Conservation (phyloP, 2,113 vertebrate genomes). For the Macquaria ambigua region DNA sequence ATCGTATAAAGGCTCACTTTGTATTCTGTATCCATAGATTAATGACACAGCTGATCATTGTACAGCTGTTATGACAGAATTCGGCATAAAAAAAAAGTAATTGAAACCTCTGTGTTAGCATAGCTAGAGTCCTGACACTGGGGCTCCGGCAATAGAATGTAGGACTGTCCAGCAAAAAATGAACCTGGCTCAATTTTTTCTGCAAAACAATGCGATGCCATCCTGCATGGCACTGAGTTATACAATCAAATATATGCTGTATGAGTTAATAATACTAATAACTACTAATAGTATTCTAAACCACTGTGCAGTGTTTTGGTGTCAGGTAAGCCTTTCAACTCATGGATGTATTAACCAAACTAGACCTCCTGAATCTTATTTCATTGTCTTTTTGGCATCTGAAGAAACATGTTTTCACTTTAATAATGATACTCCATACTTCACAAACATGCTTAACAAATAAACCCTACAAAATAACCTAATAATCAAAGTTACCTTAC, state of each 20-base stretch:
- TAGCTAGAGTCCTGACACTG: too few relatives aligned
- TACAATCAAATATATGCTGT: neutral
- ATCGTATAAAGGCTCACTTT: neutral
- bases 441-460: too few relatives aligned
- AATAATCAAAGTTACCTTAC: neutral
- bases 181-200: too few relatives aligned
- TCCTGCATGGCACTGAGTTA: neutral
- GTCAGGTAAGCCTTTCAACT: neutral
- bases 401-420: neutral
- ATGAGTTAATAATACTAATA: too few relatives aligned
- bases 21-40: neutral
- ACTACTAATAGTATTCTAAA: conserved; percentile 8
- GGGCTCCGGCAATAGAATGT: neutral
- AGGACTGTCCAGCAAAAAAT: neutral
- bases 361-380: neutral
- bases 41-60: neutral
- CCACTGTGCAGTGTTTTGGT: neutral
- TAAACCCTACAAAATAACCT: neutral
- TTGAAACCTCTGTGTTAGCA: neutral
- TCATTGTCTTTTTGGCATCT: neutral
- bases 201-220: neutral
- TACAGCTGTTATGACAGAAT: neutral
- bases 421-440: too few relatives aligned
- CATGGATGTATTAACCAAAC: neutral
- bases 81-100: too few relatives aligned